These are phyloP conservation scores for Actinemys pallida DNA, from an alignment of 2,113 vertebrate species.

Conservation along the genomic window DNA sequence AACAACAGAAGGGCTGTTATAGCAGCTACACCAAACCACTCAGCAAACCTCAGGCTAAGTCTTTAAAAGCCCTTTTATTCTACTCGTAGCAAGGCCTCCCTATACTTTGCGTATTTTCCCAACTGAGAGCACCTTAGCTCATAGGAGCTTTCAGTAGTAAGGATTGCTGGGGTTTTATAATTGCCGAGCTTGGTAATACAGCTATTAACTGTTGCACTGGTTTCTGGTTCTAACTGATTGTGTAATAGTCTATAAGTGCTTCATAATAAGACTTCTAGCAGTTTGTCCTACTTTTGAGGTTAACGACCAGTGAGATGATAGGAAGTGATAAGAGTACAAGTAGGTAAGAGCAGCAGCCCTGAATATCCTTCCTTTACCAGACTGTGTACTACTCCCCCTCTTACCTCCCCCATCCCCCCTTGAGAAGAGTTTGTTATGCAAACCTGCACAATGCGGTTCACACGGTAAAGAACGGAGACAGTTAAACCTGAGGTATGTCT, in stretches of 20 bases:
- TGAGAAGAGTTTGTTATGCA: conserved; percentile 60
- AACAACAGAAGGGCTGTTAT: background rate
- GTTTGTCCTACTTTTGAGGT: conserved; percentile 79
- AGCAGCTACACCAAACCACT: background rate
- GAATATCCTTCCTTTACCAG: conserved; percentile 73
- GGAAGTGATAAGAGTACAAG: conserved; percentile 75
- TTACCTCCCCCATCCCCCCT: conserved; percentile 41
- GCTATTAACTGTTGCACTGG: conserved; percentile 49
- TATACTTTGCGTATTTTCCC: background rate
- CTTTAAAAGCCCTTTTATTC: background rate
- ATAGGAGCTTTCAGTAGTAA: background rate
- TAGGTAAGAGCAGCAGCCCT: conserved; percentile 53
- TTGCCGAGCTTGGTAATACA: background rate
- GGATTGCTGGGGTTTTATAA: background rate
- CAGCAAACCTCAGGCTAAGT: background rate
- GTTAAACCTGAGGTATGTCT: conserved; percentile 46
- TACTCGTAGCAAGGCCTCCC: background rate
- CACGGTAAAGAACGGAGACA: conserved; percentile 64
- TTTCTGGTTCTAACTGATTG: conserved; percentile 64
- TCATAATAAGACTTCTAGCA: conserved; percentile 35
- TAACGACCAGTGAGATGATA: conserved; percentile 75
- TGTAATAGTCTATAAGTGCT: conserved; percentile 50
- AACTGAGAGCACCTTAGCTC: background rate
- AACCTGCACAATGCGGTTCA: conserved; percentile 71
- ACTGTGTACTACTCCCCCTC: background rate